Percentiles rank a stretch among this genome's conserved stretches.
These are phyloP conservation scores for Onthophagus taurus DNA, from an alignment of 1,140 invertebrate species.

Conservation along the genomic window DNA sequence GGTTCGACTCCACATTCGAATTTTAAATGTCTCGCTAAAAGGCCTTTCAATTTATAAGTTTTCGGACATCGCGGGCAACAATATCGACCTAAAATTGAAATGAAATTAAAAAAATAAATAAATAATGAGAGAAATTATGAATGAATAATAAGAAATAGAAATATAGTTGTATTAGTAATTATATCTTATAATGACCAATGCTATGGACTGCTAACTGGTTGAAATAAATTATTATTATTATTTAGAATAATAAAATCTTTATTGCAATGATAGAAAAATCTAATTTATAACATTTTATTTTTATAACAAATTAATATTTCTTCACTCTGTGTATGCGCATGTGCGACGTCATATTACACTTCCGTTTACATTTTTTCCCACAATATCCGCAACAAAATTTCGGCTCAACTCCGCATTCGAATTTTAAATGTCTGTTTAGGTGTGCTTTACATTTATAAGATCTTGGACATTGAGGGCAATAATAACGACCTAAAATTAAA, in stretches of 20 bases:
- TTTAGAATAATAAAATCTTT: background rate
- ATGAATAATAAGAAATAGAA: background rate
- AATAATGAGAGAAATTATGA: background rate
- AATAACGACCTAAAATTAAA: too few species aligned
- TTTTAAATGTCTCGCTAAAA: constrained; percentile 34
- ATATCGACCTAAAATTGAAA: constrained; percentile 19
- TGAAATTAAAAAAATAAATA: constrained; percentile 12
- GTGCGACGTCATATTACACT: background rate
- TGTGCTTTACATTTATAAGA: background rate
- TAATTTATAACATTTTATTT: background rate
- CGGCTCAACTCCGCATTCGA: background rate
- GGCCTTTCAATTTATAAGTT: constrained; percentile 18
- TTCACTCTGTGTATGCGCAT: background rate
- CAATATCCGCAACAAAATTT: background rate
- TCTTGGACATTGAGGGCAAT: background rate
- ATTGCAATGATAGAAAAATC: background rate
- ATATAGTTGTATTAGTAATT: background rate
- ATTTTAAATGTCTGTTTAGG: background rate
- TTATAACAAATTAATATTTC: background rate
- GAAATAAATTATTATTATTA: too few species aligned
- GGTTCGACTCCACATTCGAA: constrained; percentile 45
- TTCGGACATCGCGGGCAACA: constrained; percentile 18
- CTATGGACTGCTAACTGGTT: too few species aligned
- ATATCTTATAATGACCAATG: background rate
- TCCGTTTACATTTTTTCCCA: constrained; percentile 1